A percentile compares a stretch with the other conserved stretches of the same genome.
phyloP scores from a whole-genome alignment of 2,888 invertebrate species.

The Camponotus fellah region DNA sequence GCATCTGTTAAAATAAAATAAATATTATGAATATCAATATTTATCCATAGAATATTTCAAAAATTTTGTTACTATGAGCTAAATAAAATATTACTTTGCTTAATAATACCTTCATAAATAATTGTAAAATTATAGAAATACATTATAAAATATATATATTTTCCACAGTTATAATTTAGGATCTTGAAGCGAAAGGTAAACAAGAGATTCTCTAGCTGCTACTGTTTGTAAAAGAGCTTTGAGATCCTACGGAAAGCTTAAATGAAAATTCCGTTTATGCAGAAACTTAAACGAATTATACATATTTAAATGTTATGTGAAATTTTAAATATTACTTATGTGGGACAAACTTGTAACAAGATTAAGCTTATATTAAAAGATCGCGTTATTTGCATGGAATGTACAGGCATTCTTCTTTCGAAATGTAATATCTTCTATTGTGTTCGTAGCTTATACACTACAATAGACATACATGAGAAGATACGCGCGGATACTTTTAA shows the following conservation, averaged over 20 bases:
- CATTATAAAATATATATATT: not conserved
- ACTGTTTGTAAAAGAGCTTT: constrained; percentile 1
- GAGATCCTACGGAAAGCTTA: not conserved
- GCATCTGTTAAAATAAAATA: constrained; percentile 1
- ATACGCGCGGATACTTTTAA: constrained; percentile 4
- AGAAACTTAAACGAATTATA: not conserved
- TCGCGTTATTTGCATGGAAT: constrained; percentile 16
- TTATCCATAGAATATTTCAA: not conserved
- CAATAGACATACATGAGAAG: not conserved
- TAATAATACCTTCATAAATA: not conserved
- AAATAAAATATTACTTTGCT: not conserved
- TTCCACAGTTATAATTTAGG: not conserved
- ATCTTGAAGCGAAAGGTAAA: not conserved
- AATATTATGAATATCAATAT: not conserved
- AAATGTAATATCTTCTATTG: constrained; percentile 34
- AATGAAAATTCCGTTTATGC: not conserved
- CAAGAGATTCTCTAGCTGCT: not conserved
- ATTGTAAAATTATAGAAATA: not conserved
- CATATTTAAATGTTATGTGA: constrained; percentile 25
- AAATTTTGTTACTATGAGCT: not conserved
- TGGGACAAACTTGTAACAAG: not conserved
- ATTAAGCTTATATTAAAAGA: constrained; percentile 37
- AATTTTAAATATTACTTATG: not conserved
- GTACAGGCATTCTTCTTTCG: not conserved
- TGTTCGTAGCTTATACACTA: not conserved